These are phyloP conservation scores for Babylonia areolata DNA, from an alignment of 1,140 invertebrate species.

Conservation along the genomic window DNA sequence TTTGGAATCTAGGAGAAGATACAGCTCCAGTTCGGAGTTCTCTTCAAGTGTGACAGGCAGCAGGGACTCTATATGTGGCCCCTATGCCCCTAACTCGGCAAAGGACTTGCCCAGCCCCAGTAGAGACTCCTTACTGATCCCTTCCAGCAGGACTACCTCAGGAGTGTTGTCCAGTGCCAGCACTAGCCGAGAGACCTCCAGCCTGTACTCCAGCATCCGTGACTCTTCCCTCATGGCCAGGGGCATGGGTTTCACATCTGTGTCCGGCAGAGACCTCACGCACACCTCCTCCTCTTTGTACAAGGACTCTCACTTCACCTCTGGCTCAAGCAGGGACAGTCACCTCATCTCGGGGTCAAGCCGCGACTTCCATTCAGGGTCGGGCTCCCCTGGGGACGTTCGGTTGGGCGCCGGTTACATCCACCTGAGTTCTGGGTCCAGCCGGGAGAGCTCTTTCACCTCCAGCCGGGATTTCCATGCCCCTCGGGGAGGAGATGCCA, in stretches of 20 bases:
- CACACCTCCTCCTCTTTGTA: not conserved
- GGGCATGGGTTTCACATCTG: not conserved
- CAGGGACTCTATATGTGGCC: not conserved
- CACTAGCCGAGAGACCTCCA: not conserved
- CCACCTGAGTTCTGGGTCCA: slow-evolving; percentile 10
- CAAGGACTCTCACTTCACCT: not conserved
- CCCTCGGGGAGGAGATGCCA: not conserved
- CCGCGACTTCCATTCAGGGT: not conserved
- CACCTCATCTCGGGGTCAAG: not conserved
- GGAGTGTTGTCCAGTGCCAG: not conserved
- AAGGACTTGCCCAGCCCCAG: not conserved
- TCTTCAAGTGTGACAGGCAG: not conserved
- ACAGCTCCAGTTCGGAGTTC: not conserved
- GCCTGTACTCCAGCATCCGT: not conserved
- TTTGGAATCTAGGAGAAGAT: not conserved
- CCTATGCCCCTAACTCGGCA: not conserved
- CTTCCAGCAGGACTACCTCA: not conserved
- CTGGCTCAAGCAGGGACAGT: not conserved
- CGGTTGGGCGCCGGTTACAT: not conserved
- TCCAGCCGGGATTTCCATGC: not conserved
- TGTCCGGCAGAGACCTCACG: not conserved
- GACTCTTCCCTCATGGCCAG: not conserved
- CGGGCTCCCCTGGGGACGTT: not conserved
- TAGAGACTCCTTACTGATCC: not conserved
- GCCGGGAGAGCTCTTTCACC: not conserved